A percentile compares a stretch with the other conserved stretches of the same genome.
Conservation (phyloP, 2,113 vertebrate species). For the Gobio gobio region DNA sequence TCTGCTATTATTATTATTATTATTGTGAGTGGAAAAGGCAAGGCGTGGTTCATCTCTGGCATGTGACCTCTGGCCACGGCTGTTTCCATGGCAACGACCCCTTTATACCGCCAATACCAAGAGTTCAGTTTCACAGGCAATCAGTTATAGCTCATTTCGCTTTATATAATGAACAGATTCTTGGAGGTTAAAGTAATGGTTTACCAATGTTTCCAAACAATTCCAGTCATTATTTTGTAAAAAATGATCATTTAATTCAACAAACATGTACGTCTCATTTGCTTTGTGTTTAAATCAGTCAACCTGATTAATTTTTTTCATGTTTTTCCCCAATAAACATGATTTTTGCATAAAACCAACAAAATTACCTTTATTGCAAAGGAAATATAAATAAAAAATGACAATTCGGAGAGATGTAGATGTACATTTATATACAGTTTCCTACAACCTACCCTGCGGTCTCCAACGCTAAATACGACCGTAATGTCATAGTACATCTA, state of each 20-base stretch:
- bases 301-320: background rate
- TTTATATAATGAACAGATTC: no score
- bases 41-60: background rate
- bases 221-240: background rate
- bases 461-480: background rate
- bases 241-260: background rate
- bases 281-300: background rate
- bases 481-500: no score
- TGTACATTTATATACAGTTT: background rate
- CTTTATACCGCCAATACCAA: no score
- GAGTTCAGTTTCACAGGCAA: background rate
- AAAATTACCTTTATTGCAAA: conserved; percentile 6
- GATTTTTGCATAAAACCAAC: background rate
- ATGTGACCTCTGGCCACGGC: background rate
- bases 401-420: background rate
- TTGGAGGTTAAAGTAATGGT: background rate
- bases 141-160: background rate
- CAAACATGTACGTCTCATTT: background rate
- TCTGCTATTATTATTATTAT: no score
- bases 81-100: conserved; percentile 5
- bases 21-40: background rate
- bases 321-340: background rate
- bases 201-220: background rate
- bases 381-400: background rate
- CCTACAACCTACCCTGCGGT: background rate